phyloP scores from a whole-genome alignment of 2,888 invertebrate genomes.

The Cosmia pyralina region DNA sequence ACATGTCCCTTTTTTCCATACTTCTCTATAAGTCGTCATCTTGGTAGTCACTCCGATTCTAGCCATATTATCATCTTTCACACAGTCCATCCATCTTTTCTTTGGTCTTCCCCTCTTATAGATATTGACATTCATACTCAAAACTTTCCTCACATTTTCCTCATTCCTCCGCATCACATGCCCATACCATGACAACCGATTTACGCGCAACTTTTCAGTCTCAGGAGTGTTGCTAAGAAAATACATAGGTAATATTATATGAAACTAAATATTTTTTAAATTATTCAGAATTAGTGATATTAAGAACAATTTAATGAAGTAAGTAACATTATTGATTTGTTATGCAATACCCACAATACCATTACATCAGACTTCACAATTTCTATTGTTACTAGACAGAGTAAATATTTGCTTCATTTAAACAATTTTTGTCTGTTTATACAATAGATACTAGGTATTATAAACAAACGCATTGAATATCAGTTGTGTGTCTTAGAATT shows the following conservation, averaged over 20 bases:
- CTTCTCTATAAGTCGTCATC: too few relatives aligned
- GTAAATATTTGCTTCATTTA: conserved; percentile 23
- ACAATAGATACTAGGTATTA: conserved; percentile 4
- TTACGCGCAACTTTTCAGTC: too few relatives aligned
- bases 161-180: too few relatives aligned
- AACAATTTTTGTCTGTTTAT: conserved; percentile 4
- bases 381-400: conserved; percentile 18
- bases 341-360: conserved; percentile 11
- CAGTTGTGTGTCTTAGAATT: conserved; percentile 1
- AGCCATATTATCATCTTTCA: too few relatives aligned
- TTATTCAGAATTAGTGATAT: not conserved
- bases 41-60: too few relatives aligned
- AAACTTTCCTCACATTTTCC: too few relatives aligned
- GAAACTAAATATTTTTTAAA: not conserved
- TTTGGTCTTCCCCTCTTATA: too few relatives aligned
- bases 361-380: conserved; percentile 32
- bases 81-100: too few relatives aligned
- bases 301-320: not conserved
- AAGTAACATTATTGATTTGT: conserved; percentile 4
- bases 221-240: not conserved
- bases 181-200: too few relatives aligned
- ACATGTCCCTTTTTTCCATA: too few relatives aligned
- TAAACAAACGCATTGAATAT: conserved; percentile 14
- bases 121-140: too few relatives aligned
- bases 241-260: too few relatives aligned